Percentiles rank a stretch among this genome's conserved stretches.
Conservation (phyloP, 1,140 invertebrate genomes). For the Aphidius gifuensis region DNA sequence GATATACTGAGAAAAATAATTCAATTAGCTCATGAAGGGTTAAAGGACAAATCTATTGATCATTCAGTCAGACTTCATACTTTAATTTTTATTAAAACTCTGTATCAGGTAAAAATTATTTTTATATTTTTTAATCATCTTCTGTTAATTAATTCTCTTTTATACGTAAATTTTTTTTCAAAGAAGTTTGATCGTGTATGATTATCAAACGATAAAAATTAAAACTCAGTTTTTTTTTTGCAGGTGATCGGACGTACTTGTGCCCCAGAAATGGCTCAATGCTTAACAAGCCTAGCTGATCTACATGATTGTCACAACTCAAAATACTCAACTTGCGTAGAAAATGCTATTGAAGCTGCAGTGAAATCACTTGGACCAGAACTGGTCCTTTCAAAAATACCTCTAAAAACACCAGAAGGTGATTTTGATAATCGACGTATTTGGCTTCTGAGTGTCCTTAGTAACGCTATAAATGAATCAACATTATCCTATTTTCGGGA, state of each 20-base stretch:
- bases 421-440: constrained; percentile 71
- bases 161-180: too few species aligned
- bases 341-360: constrained; percentile 79
- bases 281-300: constrained; percentile 69
- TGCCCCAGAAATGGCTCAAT: constrained; percentile 52
- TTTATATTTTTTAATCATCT: too few species aligned
- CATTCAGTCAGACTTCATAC: constrained; percentile 66
- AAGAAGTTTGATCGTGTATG: too few species aligned
- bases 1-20: constrained; percentile 40
- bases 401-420: constrained; percentile 62
- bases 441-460: constrained; percentile 85
- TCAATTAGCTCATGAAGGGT: constrained; percentile 53
- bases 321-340: constrained; percentile 69
- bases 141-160: too few species aligned
- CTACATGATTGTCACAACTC: constrained; percentile 77
- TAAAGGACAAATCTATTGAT: constrained; percentile 63
- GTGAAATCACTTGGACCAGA: constrained; percentile 77
- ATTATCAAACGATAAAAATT: constrained; percentile 33
- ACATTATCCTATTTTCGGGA: constrained; percentile 79
- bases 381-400: constrained; percentile 70
- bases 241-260: constrained; percentile 61
- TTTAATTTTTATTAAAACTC: too few species aligned
- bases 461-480: constrained; percentile 75
- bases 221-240: constrained; percentile 61
- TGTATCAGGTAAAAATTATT: too few species aligned